A percentile compares a stretch with the other conserved stretches of the same genome.
phyloP scores from a whole-genome alignment of 2,797 vertebrate genomes.

The Australoheros facetus region DNA sequence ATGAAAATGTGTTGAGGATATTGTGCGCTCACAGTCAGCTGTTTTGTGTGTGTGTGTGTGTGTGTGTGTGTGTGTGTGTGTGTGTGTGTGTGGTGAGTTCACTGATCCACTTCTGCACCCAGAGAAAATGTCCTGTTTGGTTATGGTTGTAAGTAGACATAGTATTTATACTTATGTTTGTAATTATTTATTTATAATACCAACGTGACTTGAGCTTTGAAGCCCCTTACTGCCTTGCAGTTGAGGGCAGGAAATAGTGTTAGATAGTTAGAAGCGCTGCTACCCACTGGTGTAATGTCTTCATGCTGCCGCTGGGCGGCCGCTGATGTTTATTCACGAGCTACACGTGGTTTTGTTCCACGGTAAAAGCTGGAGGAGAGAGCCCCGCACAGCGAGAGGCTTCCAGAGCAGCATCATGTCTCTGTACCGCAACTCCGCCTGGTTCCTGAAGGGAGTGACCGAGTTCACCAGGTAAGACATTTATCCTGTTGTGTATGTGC shows the following conservation, averaged over 20 bases:
- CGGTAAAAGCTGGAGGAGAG: conserved; percentile 63
- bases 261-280: neutral
- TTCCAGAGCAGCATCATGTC: conserved; percentile 75
- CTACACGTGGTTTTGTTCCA: conserved; percentile 68
- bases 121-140: no score
- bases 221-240: neutral
- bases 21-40: no score
- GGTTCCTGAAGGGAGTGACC: conserved; percentile 83
- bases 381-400: conserved; percentile 42
- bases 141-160: no score
- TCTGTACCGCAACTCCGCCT: conserved; percentile 84
- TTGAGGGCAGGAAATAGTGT: neutral
- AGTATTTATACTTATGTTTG: no score
- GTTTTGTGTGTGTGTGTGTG: no score
- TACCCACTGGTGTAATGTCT: neutral
- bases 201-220: neutral
- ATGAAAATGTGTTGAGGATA: no score
- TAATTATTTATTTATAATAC: no score
- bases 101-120: no score
- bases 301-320: conserved; percentile 50
- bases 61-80: no score
- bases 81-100: no score
- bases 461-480: conserved; percentile 83
- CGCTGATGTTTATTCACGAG: conserved; percentile 5
- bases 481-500: neutral